Evolutionary conservation across 2,888 invertebrate species (phyloP).

Genomic region (Sceliomorpha sp.): DNA sequence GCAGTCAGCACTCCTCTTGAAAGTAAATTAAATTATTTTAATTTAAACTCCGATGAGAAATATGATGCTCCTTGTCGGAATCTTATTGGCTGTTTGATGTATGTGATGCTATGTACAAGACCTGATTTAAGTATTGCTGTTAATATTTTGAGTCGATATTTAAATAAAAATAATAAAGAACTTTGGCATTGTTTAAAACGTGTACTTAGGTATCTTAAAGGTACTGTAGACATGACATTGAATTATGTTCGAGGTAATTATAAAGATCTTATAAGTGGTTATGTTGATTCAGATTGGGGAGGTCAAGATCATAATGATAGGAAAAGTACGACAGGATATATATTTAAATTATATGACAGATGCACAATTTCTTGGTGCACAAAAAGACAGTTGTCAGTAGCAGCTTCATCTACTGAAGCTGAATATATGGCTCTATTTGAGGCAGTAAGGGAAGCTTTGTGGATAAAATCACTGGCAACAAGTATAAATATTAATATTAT

Average conservation of each 20-base stretch:
- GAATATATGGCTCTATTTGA: conserved; percentile 62
- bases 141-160: conserved; percentile 39
- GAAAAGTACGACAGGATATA: conserved; percentile 48
- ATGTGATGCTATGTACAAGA: conserved; percentile 38
- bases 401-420: conserved; percentile 48
- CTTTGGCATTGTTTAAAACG: conserved; percentile 36
- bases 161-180: conserved; percentile 38
- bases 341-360: conserved; percentile 41
- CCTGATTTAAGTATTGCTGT: conserved; percentile 32
- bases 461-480: conserved; percentile 64
- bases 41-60: too few relatives aligned
- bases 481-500: conserved; percentile 39
- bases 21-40: too few relatives aligned
- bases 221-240: conserved; percentile 34
- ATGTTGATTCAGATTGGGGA: conserved; percentile 30
- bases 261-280: conserved; percentile 17
- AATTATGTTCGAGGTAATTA: conserved; percentile 1
- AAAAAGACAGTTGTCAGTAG: conserved; percentile 58
- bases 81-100: conserved; percentile 51
- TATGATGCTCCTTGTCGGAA: conserved; percentile 38
- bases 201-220: conserved; percentile 37
- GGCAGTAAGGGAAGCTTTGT: conserved; percentile 66
- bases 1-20: conserved; percentile 13
- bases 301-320: conserved; percentile 13
- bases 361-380: too few relatives aligned